Evolutionary conservation across 2,797 vertebrate species (phyloP).

Genomic region (Smutsia temminckii): DNA sequence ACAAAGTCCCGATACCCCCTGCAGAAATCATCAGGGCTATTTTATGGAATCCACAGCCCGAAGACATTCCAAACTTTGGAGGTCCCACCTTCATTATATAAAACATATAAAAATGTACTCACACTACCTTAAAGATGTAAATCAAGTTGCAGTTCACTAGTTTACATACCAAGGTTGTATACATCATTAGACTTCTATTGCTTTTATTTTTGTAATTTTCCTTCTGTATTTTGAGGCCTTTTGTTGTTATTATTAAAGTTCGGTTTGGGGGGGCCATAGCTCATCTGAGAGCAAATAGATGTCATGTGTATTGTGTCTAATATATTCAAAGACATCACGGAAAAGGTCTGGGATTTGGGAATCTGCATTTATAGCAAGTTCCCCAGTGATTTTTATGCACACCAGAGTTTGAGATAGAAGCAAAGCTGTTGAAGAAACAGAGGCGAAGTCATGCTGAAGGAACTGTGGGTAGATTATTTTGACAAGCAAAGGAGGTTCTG

Average conservation of each 20-base stretch:
- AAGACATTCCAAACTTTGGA: not conserved
- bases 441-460: not conserved
- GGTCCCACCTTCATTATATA: not conserved
- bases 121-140: not conserved
- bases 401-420: not conserved
- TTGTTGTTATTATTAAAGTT: not conserved
- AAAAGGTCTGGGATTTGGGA: not conserved
- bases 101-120: not conserved
- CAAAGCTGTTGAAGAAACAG: not conserved
- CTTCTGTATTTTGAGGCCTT: not conserved
- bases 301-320: not conserved
- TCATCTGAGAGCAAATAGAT: not conserved
- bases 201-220: constrained; percentile 19
- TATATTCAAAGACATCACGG: not conserved
- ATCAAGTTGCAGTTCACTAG: not conserved
- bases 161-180: not conserved
- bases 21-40: not conserved
- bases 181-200: not conserved
- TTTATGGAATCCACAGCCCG: not conserved
- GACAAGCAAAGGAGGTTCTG: not conserved
- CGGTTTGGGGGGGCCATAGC: not conserved
- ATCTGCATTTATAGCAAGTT: not conserved
- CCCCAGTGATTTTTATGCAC: not conserved
- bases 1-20: not conserved
- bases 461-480: not conserved